Evolutionary conservation across 2,797 vertebrate genomes (phyloP), one percentile per base, ranked within the genome.

Genomic region (Hemitrygon akajei): DNA sequence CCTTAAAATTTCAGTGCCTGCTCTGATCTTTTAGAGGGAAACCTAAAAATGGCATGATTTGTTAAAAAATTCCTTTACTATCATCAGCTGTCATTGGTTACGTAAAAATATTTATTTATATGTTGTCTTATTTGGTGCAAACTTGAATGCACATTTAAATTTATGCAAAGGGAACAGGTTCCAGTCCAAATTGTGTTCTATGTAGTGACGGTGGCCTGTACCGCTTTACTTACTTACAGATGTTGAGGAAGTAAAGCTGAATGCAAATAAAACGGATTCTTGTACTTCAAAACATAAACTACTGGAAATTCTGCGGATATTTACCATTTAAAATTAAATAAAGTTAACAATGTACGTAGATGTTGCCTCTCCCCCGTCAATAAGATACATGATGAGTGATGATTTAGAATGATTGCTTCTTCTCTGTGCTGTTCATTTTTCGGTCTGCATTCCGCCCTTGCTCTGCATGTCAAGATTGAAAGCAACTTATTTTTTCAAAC

Each of bases 101-200:
- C 16, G 69, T 73, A 40, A 71, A 71, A 73, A 47, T 91, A 73
- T 73, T 25, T 47, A 47, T 47, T 16, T 22, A 20, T 10, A 27
- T 40, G 22, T 4, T 89, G 60, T 9, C 66, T 22, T 37, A 89
- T 25, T n/a, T 89, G 86, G 40, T 34, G 37, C 60, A 34, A 91
- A 91, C 71, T 91, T 22, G 37, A 91, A 40, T 91, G 66, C 37
- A 91, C 89, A 91, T 71, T 63, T 91, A 37, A 40, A 71, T 47
- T 40, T 40, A 4, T 71, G 66, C 89, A 73, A 71, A 73, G 71
- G 47, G 89, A 71, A 71, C 71, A 40, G 69, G 37, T 91, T 73
- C 63, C 63, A 63, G 69, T 40, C 89, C 37, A 91, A 40, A 71
- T 34, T 73, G 11, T 73, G 10, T 20, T 40, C 20, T 22, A 18